Evolutionary conservation across 2,113 vertebrate genomes (phyloP), one percentile per base, ranked within the genome.

Genomic region (Ctenomys sociabilis): DNA sequence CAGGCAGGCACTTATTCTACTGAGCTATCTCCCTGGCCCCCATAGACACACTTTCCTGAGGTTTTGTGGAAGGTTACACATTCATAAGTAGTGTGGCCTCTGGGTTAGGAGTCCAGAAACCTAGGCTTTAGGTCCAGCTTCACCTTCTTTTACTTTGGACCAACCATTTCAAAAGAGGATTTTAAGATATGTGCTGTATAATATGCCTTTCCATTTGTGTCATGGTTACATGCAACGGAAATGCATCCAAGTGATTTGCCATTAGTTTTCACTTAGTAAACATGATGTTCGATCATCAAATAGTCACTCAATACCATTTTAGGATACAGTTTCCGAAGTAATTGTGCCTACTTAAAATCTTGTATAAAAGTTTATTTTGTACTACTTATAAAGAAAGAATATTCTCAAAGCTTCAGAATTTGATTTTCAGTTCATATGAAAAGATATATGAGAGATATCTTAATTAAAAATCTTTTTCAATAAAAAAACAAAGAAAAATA

Each of bases 401-500:
- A 63, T 63, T 87, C 90, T 75, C 13, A 78, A 77, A 82, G n/a
- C 52, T 92, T 90, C 68, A 91, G 49, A 70, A 92, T 88, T 78
- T 80, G 73, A 35, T 88, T 88, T 89, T 85, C 6, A 81, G 4
- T 81, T 84, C 59, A n/a, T 49, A 16, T 85, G 77, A 54, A 83
- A 91, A n/a, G 13, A 43, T 85, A 59, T 91, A 72, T 92, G 80
- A 95, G 35, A 88, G 78, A 66, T 72, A 68, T 45, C 45, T 73
- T 75, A 80, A 52, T 95, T n/a, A 72, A 75, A 82, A 92, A 81
- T 43, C 3, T 43, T 84, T 64, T 9, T 90, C 84, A 66, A 14
- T 9, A n/a, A n/a, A n/a, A n/a, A n/a, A n/a, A n/a, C n/a, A n/a
- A n/a, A n/a, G n/a, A n/a, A n/a, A n/a, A n/a, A n/a, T n/a, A n/a